phyloP scores from a whole-genome alignment of 2,888 invertebrate species.

The Strigamia maritima region DNA sequence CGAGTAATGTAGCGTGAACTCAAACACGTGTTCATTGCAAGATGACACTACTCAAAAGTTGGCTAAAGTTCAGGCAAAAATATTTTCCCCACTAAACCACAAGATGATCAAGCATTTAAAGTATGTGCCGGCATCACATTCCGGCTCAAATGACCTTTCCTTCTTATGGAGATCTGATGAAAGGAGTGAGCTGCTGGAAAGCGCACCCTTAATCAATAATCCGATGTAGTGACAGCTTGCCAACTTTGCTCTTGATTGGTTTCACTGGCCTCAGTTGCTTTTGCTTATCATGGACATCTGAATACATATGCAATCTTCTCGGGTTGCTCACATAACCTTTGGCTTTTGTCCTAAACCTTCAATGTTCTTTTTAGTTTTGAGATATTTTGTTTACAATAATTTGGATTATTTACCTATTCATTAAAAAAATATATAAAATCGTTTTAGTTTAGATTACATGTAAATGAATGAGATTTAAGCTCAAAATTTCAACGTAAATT shows the following conservation, averaged over 20 bases:
- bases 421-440: no score
- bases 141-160: neutral
- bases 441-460: no score
- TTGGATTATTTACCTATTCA: no score
- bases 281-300: slow-evolving; percentile 5
- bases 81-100: neutral
- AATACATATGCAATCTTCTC: neutral
- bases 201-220: neutral
- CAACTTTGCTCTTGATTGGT: slow-evolving; percentile 12
- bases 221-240: slow-evolving; percentile 11
- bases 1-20: slow-evolving; percentile 18
- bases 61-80: neutral
- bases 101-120: neutral
- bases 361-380: neutral
- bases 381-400: no score
- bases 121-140: neutral
- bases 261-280: neutral
- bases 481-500: no score
- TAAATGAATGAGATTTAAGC: no score
- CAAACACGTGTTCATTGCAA: slow-evolving; percentile 23
- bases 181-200: neutral
- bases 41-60: slow-evolving; percentile 16
- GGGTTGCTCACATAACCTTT: neutral
- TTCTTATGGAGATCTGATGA: neutral
- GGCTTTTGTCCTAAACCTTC: neutral